Evolutionary conservation across 2,888 invertebrate species (phyloP).

Genomic region (Neria commutata): DNA sequence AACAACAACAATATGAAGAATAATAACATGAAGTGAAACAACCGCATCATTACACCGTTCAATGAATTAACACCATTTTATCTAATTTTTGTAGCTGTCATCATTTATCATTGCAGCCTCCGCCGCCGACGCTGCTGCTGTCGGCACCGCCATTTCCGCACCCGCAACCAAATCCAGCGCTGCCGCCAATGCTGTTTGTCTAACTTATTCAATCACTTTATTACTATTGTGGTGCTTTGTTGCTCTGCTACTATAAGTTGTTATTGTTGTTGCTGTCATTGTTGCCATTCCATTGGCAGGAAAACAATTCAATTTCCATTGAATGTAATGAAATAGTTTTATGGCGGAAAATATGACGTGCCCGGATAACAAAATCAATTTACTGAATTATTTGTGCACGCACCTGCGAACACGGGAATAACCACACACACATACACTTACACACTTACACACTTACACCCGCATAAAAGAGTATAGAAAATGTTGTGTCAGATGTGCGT

Average conservation of each 20-base stretch:
- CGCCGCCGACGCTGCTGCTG: too few species aligned
- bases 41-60: too few species aligned
- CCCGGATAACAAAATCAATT: constrained; percentile 2
- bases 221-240: neutral
- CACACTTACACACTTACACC: too few species aligned
- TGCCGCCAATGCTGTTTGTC: neutral
- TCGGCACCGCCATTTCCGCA: too few species aligned
- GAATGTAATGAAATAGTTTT: neutral
- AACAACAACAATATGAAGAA: too few species aligned
- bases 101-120: neutral
- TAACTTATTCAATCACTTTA: neutral
- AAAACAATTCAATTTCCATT: too few species aligned
- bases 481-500: too few species aligned
- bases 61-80: neutral
- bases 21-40: too few species aligned
- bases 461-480: too few species aligned
- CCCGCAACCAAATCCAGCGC: too few species aligned
- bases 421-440: too few species aligned
- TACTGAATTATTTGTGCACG: neutral
- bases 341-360: constrained; percentile 1
- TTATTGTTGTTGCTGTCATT: neutral
- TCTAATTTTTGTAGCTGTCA: constrained; percentile 1
- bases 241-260: neutral
- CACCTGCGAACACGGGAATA: too few species aligned
- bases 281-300: neutral